phyloP scores from a whole-genome alignment of 2,797 vertebrate genomes.

The Peromyscus melanophrys region DNA sequence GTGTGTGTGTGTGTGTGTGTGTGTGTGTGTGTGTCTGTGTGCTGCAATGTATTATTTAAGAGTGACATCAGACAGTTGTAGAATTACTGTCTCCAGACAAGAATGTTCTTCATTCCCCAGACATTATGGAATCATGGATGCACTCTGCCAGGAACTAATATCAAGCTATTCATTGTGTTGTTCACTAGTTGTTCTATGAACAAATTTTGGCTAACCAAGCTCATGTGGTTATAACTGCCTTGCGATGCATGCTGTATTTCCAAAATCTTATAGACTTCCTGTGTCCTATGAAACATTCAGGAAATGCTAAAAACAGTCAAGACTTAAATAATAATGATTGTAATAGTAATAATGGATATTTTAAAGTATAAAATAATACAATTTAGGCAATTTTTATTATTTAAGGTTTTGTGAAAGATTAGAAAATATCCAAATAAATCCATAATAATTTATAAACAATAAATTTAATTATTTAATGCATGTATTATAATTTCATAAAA shows the following conservation, averaged over 20 bases:
- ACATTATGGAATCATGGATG: conserved; percentile 73
- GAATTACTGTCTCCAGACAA: conserved; percentile 75
- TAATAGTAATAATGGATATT: conserved; percentile 31
- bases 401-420: conserved; percentile 37
- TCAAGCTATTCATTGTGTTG: conserved; percentile 68
- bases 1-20: too few species aligned
- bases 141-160: conserved; percentile 75
- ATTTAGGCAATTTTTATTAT: conserved; percentile 25
- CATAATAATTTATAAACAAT: not conserved
- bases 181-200: conserved; percentile 67
- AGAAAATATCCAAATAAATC: conserved; percentile 31
- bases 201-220: conserved; percentile 62
- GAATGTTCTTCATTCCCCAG: conserved; percentile 78
- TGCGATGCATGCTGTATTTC: conserved; percentile 40
- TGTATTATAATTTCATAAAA: conserved; percentile 6
- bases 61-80: conserved; percentile 77
- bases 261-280: conserved; percentile 49
- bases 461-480: not conserved
- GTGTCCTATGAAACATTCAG: conserved; percentile 41
- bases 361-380: conserved; percentile 12
- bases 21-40: too few species aligned
- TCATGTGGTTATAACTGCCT: conserved; percentile 59
- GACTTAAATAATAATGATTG: conserved; percentile 35
- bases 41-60: conserved; percentile 68
- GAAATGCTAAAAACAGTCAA: conserved; percentile 39